These are phyloP conservation scores for Leptinotarsa haldemani DNA, from an alignment of 2,888 invertebrate species.

Conservation along the genomic window DNA sequence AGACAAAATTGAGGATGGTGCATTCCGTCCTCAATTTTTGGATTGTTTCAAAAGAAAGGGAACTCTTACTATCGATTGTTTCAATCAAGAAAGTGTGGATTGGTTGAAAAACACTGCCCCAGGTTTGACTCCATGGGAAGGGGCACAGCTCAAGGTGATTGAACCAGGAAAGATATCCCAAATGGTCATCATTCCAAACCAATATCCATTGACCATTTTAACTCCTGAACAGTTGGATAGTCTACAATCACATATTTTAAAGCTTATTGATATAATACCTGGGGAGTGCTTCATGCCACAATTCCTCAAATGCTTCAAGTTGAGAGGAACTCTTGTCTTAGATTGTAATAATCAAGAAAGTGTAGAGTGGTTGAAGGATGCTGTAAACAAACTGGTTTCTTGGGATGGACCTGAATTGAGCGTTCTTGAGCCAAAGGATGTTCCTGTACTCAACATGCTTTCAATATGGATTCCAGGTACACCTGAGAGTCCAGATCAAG, in stretches of 20 bases:
- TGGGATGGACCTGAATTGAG: conserved; percentile 34
- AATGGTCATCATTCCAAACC: conserved; percentile 33
- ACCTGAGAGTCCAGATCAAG: conserved; percentile 32
- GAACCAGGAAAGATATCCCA: conserved; percentile 33
- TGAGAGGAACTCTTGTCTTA: conserved; percentile 31
- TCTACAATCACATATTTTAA: conserved; percentile 32
- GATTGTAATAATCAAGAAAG: conserved; percentile 36
- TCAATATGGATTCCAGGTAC: conserved; percentile 34
- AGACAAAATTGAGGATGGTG: conserved; percentile 31
- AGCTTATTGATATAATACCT: conserved; percentile 34
- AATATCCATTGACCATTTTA: conserved; percentile 34
- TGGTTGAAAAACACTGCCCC: conserved; percentile 35
- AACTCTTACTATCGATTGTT: conserved; percentile 32
- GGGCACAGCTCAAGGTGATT: conserved; percentile 33
- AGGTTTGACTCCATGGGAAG: conserved; percentile 33
- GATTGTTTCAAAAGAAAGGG: conserved; percentile 35
- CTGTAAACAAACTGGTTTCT: conserved; percentile 26
- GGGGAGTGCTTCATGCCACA: conserved; percentile 37
- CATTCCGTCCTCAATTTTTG: conserved; percentile 37
- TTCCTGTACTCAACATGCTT: conserved; percentile 34
- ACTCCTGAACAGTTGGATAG: conserved; percentile 30
- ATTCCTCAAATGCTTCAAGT: conserved; percentile 34
- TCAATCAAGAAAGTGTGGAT: conserved; percentile 32
- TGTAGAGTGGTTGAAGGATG: conserved; percentile 34
- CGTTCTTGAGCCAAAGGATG: conserved; percentile 29